Evolutionary conservation across 2,888 invertebrate genomes (phyloP).

Genomic region (Nipponacmea schrenckii): DNA sequence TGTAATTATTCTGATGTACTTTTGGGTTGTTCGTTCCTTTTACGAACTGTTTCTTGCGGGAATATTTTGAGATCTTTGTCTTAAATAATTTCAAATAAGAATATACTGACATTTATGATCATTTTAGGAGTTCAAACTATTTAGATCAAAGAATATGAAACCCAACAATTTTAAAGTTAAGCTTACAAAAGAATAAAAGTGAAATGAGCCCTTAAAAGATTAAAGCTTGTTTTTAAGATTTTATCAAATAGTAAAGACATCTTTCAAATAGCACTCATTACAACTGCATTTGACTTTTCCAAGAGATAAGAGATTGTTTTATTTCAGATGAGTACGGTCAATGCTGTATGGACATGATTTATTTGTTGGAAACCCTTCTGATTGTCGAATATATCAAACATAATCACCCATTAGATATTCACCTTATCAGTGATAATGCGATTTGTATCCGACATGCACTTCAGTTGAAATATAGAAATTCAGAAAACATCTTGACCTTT

Average conservation of each 20-base stretch:
- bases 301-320: background rate
- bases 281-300: background rate
- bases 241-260: background rate
- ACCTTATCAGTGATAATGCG: background rate
- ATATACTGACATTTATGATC: too few relatives aligned
- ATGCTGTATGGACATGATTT: background rate
- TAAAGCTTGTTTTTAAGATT: background rate
- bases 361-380: background rate
- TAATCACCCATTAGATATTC: slow-evolving; percentile 2
- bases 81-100: too few relatives aligned
- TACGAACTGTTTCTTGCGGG: background rate
- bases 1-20: background rate
- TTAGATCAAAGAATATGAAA: too few relatives aligned
- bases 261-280: background rate
- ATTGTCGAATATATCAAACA: slow-evolving; percentile 6
- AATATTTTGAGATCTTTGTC: background rate
- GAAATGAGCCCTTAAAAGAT: background rate
- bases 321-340: background rate
- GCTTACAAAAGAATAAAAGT: background rate
- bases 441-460: background rate
- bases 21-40: too few relatives aligned
- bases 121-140: too few relatives aligned
- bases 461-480: background rate
- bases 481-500: background rate
- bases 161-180: too few relatives aligned